Evolutionary conservation across 2,797 vertebrate genomes (phyloP).

Genomic region (Heteromormyrus szaboi): DNA sequence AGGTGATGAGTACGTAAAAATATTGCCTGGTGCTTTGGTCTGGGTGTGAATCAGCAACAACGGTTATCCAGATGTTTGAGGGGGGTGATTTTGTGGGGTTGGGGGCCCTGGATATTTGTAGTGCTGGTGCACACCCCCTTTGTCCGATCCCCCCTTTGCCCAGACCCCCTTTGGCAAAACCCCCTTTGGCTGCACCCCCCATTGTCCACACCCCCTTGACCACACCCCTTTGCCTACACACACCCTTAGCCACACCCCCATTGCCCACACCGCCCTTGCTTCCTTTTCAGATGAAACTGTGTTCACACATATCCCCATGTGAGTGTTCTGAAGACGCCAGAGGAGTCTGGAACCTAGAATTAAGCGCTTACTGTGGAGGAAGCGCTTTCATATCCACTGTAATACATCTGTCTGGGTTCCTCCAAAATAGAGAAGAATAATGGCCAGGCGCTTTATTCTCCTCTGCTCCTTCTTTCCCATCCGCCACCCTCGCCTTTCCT

Average conservation of each 20-base stretch:
- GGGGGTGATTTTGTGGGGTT: neutral
- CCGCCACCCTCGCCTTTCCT: neutral
- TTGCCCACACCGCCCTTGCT: neutral
- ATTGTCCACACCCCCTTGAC: too few species aligned
- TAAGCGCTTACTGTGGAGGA: neutral
- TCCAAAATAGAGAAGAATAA: neutral
- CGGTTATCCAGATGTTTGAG: neutral
- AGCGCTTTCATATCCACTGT: neutral
- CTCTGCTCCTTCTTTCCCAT: neutral
- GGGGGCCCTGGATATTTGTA: neutral
- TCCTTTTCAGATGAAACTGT: neutral
- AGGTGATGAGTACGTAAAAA: neutral
- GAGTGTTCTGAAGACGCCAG: neutral
- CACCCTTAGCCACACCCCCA: neutral
- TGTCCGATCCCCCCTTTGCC: neutral
- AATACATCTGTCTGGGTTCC: neutral
- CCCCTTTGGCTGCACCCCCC: too few species aligned
- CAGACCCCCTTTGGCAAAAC: neutral
- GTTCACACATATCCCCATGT: neutral
- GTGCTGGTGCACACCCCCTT: neutral
- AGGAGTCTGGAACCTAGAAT: conserved; percentile 6
- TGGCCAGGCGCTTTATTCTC: neutral
- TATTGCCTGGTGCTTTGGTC: neutral
- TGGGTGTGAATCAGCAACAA: neutral
- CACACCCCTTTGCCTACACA: neutral